Conservation (phyloP, 37 sponge, comb jelly and placozoan species). For the Hexactinellida sp. region DNA sequence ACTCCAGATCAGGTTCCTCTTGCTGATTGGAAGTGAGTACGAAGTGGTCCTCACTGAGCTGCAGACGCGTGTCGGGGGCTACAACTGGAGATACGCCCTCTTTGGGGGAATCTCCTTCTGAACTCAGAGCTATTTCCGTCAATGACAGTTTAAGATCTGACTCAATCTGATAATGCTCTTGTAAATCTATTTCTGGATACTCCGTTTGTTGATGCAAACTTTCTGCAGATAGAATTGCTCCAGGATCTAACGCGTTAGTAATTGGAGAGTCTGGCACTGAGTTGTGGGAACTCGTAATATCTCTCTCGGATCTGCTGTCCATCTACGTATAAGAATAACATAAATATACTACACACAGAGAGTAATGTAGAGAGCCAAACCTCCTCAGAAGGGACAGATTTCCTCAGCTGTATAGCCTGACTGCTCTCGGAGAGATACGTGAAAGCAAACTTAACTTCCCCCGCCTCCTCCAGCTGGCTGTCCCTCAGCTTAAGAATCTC, state of each 20-base stretch:
- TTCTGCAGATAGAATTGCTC: not conserved
- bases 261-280: not conserved
- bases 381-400: not conserved
- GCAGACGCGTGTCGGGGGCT: too few species aligned
- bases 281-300: not conserved
- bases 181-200: not conserved
- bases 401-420: not conserved
- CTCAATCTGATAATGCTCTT: not conserved
- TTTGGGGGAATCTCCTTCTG: not conserved
- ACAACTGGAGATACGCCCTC: not conserved
- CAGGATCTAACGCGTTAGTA: not conserved
- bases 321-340: too few species aligned
- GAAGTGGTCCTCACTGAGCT: not conserved
- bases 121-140: not conserved
- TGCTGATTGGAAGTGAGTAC: too few species aligned
- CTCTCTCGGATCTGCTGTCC: not conserved
- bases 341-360: too few species aligned
- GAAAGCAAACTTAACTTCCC: slow-evolving; percentile 3
- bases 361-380: too few species aligned
- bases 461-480: not conserved
- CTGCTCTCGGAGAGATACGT: not conserved
- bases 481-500: not conserved
- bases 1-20: not conserved
- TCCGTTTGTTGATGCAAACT: not conserved
- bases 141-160: not conserved